These are phyloP conservation scores for Meteorus colon DNA, from an alignment of 2,888 invertebrate genomes.

Conservation along the genomic window DNA sequence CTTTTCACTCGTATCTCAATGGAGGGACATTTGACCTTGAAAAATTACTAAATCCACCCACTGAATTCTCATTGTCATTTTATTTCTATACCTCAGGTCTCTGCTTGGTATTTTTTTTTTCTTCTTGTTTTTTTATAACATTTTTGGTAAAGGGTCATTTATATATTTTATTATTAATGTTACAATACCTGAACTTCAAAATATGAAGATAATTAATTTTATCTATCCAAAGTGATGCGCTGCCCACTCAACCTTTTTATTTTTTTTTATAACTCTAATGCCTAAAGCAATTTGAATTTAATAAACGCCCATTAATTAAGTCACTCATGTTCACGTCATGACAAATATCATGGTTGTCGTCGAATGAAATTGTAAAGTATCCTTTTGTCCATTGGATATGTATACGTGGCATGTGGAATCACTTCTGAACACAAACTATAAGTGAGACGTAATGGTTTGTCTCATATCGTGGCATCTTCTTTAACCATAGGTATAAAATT, in stretches of 20 bases:
- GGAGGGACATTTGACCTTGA: background rate
- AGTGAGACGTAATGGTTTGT: conserved; percentile 2
- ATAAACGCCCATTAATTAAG: conserved; percentile 24
- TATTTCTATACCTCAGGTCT: conserved; percentile 6
- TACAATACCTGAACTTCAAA: conserved; percentile 10
- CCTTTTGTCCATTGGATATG: conserved; percentile 6
- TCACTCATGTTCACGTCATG: conserved; percentile 6
- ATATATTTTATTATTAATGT: conserved; percentile 29
- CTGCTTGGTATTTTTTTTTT: conserved; percentile 1
- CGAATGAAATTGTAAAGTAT: conserved; percentile 16
- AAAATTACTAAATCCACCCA: conserved; percentile 4
- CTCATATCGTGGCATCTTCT: background rate
- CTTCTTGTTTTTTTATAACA: conserved; percentile 29
- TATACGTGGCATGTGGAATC: background rate
- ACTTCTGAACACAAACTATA: background rate
- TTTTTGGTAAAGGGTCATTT: conserved; percentile 25
- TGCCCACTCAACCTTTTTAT: background rate
- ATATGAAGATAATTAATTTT: conserved; percentile 27
- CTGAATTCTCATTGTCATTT: background rate
- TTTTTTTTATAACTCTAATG: background rate
- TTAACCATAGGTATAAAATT: background rate
- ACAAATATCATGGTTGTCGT: conserved; percentile 13
- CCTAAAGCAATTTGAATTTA: conserved; percentile 14
- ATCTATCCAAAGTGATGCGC: conserved; percentile 18
- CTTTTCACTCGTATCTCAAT: background rate